Percentiles rank a stretch among this genome's conserved stretches.
phyloP scores from a whole-genome alignment of 1,140 invertebrate genomes.

The Euura saliciscinereae region DNA sequence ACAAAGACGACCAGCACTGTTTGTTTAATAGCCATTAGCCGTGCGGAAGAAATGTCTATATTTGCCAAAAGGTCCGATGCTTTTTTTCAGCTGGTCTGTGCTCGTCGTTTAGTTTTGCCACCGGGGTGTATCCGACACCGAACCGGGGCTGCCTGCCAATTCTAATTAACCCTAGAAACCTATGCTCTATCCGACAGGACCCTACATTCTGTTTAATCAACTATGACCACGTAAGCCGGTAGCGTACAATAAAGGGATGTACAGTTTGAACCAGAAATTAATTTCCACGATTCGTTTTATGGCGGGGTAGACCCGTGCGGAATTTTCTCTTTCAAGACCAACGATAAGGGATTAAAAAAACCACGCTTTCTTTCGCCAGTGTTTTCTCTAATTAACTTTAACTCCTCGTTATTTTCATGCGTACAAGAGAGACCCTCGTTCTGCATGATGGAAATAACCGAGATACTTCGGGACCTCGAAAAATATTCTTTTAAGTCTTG shows the following conservation, averaged over 20 bases:
- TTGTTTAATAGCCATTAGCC: slow-evolving; percentile 7
- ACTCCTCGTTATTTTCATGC: no score
- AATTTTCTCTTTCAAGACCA: no score
- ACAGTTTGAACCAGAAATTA: no score
- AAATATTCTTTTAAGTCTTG: no score
- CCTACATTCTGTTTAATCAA: background rate
- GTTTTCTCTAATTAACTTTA: no score
- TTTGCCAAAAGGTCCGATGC: background rate
- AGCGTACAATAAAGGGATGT: background rate
- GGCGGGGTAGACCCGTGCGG: no score
- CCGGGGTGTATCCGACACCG: background rate
- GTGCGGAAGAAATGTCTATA: background rate
- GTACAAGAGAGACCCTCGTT: no score
- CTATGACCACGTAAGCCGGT: background rate
- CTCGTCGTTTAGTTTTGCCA: background rate
- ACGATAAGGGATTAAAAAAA: no score
- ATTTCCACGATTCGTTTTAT: no score
- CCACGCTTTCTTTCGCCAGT: no score
- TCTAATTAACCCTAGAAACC: background rate
- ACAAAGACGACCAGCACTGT: slow-evolving; percentile 1
- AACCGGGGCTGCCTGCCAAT: background rate
- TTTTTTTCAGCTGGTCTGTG: background rate
- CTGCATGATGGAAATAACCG: no score
- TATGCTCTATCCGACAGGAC: background rate
- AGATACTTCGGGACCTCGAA: no score